Evolutionary conservation across 1,140 invertebrate genomes (phyloP).

Genomic region (Drosophila gunungcola): DNA sequence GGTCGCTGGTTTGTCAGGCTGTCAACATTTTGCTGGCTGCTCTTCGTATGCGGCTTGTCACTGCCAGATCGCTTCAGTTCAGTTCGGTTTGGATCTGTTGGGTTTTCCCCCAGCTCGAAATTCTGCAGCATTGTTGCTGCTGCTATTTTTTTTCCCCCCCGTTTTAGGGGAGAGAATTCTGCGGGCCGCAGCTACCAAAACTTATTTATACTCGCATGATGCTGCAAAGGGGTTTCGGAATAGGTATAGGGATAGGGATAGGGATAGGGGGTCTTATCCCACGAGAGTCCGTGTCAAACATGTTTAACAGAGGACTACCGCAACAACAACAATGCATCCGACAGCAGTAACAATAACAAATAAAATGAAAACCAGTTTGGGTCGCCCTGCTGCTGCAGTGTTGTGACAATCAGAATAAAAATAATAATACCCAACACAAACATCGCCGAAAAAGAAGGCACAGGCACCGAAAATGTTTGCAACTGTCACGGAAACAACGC

Average conservation of each 20-base stretch:
- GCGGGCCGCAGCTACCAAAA: slow-evolving; percentile 60
- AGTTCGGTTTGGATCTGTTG: slow-evolving; percentile 26
- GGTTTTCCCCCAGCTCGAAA: slow-evolving; percentile 21
- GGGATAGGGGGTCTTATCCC: slow-evolving; percentile 48
- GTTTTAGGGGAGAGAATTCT: slow-evolving; percentile 49
- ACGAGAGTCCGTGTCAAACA: slow-evolving; percentile 77
- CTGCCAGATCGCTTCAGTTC: slow-evolving; percentile 54
- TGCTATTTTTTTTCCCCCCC: slow-evolving; percentile 14
- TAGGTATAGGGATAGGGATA: neutral
- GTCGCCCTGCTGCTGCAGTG: slow-evolving; percentile 20
- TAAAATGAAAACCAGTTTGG: slow-evolving; percentile 59
- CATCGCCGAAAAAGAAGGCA: slow-evolving; percentile 39
- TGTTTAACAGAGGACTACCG: slow-evolving; percentile 77
- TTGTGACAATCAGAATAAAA: slow-evolving; percentile 76
- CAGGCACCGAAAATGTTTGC: slow-evolving; percentile 65
- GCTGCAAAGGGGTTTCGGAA: neutral
- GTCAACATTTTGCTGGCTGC: slow-evolving; percentile 63
- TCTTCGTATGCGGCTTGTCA: slow-evolving; percentile 71
- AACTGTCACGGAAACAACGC: slow-evolving; percentile 62
- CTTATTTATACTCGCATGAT: slow-evolving; percentile 62
- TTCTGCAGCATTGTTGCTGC: slow-evolving; percentile 34
- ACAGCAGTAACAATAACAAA: slow-evolving; percentile 66
- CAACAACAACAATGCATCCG: slow-evolving; percentile 63
- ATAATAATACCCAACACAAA: slow-evolving; percentile 56
- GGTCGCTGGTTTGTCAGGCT: slow-evolving; percentile 56